Evolutionary conservation across 2,888 invertebrate genomes (phyloP), one percentile per base, ranked within the genome.

Genomic region (Neelides folsomi): DNA sequence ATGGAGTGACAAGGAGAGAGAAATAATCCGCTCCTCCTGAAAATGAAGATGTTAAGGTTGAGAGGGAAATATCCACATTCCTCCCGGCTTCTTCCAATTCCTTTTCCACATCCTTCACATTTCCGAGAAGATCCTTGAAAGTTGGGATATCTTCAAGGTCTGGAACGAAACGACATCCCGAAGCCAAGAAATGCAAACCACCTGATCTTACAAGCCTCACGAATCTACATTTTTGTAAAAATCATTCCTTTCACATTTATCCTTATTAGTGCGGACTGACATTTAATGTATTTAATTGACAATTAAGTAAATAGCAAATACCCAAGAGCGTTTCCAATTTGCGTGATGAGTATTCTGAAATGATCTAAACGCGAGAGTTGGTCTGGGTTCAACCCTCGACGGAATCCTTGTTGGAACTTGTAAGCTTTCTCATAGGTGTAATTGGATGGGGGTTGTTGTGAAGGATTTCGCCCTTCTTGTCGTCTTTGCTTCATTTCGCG

Each of bases 141-240:
- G 71, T 74, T 12, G 80, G 73, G 27, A 77, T 74, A 40, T 77
- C 75, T 60, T 82, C 80, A 20, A 90, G 77, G 67, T 83, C 81
- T 1, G 93, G 88, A 58, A 95, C 76, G 71, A 92, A 95, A 19
- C 86, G 80, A 38, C 89, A 85, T 1, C 92, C 88, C 69, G 88
- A 86, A 7, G 90, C 86, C 67, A 89, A 86, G 64, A 89, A 89
- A 69, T 94, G 86, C 42, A 93, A 77, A 4, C 92, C 90, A 15
- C 95, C 97, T 0, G 94, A 89, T 49, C 92, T 78, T 52, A 98
- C 83, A 73, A 95, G 80, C 46, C 97, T 78, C 4, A 98, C 86
- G 68, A 94, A 95, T 79, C 79, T 77, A 63, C n/a, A n/a, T n/a
- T n/a, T n/a, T n/a, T n/a, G n/a, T n/a, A n/a, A n/a, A n/a, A n/a